Evolutionary conservation across 2,888 invertebrate genomes (phyloP).

Genomic region (Drosophila peninsularis): DNA sequence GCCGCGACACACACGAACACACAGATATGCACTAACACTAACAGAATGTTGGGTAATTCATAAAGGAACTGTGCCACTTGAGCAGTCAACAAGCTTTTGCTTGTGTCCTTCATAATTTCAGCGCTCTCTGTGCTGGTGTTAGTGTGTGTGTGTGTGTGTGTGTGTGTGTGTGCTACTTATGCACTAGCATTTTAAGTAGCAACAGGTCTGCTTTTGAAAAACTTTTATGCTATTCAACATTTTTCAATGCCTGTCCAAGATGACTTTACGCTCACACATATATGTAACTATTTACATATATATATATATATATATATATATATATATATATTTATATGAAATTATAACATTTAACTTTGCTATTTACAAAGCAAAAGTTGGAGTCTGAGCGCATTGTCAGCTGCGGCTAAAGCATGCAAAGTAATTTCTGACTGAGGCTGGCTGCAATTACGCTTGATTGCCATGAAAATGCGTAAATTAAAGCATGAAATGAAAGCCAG

Average conservation of each 20-base stretch:
- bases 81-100: slow-evolving; percentile 77
- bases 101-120: slow-evolving; percentile 61
- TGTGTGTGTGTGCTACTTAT: slow-evolving; percentile 45
- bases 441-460: slow-evolving; percentile 71
- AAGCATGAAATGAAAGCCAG: slow-evolving; percentile 55
- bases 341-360: background rate
- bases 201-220: slow-evolving; percentile 59
- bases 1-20: slow-evolving; percentile 5
- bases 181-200: slow-evolving; percentile 53
- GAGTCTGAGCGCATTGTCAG: slow-evolving; percentile 15
- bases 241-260: background rate
- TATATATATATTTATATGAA: too few species aligned
- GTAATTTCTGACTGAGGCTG: slow-evolving; percentile 19
- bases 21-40: background rate
- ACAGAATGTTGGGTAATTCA: slow-evolving; percentile 37
- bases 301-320: background rate
- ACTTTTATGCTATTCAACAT: slow-evolving; percentile 9
- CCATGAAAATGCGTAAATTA: slow-evolving; percentile 65
- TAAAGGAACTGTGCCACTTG: slow-evolving; percentile 71
- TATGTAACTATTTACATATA: background rate
- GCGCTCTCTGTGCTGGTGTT: slow-evolving; percentile 22
- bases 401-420: slow-evolving; percentile 19
- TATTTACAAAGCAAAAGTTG: background rate
- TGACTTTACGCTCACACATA: background rate
- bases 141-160: slow-evolving; percentile 12